Evolutionary conservation across 2,888 invertebrate species (phyloP).

Genomic region (Xestobium rufovillosum): DNA sequence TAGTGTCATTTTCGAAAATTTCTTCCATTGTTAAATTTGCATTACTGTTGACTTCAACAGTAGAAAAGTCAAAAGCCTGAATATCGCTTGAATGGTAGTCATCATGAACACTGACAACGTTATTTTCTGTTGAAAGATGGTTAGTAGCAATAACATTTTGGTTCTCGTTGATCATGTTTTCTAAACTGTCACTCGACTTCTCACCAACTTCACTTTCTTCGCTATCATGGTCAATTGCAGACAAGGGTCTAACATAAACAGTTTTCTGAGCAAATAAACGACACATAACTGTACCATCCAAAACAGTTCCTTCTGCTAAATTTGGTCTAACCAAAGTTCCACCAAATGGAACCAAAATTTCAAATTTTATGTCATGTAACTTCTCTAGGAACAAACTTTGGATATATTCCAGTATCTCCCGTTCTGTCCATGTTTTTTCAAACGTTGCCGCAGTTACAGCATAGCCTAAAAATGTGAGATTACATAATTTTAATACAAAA

Average conservation of each 20-base stretch:
- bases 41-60: constrained; percentile 2
- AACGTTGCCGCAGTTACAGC: constrained; percentile 1
- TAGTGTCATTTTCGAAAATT: constrained; percentile 1
- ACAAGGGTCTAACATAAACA: constrained; percentile 2
- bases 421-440: neutral
- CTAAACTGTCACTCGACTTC: constrained; percentile 1
- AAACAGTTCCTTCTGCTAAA: constrained; percentile 3
- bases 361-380: too few relatives aligned
- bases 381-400: constrained; percentile 1
- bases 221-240: constrained; percentile 2
- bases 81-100: constrained; percentile 1
- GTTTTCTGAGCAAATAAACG: constrained; percentile 2
- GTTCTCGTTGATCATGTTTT: constrained; percentile 1
- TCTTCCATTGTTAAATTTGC: constrained; percentile 1
- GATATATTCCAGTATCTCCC: constrained; percentile 2
- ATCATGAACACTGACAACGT: too few relatives aligned
- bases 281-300: constrained; percentile 3
- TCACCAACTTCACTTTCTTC: neutral
- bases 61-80: neutral
- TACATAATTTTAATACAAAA: neutral
- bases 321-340: constrained; percentile 1
- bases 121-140: constrained; percentile 1
- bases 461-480: constrained; percentile 1
- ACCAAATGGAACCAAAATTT: neutral
- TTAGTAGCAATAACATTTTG: constrained; percentile 1